phyloP scores from a whole-genome alignment of 2,888 invertebrate genomes.

The Nomada ruficornis region DNA sequence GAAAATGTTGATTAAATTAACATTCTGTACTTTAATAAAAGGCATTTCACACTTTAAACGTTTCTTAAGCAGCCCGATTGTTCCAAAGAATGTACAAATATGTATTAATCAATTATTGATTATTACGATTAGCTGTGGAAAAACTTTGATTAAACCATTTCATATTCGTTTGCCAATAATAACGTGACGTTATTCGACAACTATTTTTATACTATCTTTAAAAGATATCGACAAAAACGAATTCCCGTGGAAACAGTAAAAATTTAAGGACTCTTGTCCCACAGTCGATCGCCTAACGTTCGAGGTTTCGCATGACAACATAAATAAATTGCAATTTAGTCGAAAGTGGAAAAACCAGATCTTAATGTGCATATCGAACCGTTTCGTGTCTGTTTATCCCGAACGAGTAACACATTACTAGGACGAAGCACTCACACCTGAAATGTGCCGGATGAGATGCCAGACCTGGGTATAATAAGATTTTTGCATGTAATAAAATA shows the following conservation, averaged over 20 bases:
- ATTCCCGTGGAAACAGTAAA: background rate
- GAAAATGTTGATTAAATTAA: no score
- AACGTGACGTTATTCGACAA: background rate
- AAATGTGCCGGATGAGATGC: slow-evolving; percentile 63
- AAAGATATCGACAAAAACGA: slow-evolving; percentile 18
- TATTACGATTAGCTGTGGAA: background rate
- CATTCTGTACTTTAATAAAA: no score
- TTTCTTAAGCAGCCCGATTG: no score
- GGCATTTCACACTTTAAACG: no score
- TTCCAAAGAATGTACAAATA: no score
- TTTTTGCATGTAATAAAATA: slow-evolving; percentile 62
- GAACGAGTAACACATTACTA: slow-evolving; percentile 40
- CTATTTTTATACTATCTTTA: background rate
- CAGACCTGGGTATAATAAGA: slow-evolving; percentile 42
- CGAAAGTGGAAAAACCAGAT: slow-evolving; percentile 61
- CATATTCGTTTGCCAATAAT: background rate
- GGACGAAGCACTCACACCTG: slow-evolving; percentile 28
- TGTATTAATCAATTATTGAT: background rate
- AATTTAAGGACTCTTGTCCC: slow-evolving; percentile 1
- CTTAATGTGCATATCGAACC: slow-evolving; percentile 22
- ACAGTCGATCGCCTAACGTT: background rate
- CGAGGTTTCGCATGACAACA: background rate
- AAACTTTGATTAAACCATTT: background rate
- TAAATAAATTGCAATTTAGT: slow-evolving; percentile 38
- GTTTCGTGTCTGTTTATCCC: slow-evolving; percentile 21